Conservation (phyloP, 2,113 vertebrate genomes). For the Leptosomus discolor region DNA sequence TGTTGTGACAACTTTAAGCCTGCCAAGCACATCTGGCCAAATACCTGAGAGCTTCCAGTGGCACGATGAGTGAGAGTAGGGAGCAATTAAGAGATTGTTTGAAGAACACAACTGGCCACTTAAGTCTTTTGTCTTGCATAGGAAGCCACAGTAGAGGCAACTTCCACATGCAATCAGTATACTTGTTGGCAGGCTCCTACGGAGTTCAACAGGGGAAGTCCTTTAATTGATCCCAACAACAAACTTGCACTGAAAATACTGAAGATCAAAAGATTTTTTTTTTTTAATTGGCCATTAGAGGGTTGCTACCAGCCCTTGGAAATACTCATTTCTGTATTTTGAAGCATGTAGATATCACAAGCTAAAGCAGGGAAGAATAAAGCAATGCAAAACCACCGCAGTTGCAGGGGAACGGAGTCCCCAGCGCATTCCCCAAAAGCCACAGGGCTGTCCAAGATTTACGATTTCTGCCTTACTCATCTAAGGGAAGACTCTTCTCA, state of each 20-base stretch:
- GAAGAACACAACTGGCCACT: not conserved
- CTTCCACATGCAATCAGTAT: not conserved
- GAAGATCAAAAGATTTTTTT: not conserved
- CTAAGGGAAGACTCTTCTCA: not conserved
- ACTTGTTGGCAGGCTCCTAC: not conserved
- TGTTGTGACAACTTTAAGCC: not conserved
- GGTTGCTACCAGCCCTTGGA: not conserved
- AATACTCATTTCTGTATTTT: not conserved
- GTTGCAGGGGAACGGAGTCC: not conserved
- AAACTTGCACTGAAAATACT: not conserved
- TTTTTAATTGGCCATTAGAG: not conserved
- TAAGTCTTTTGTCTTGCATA: not conserved
- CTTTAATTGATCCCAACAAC: not conserved
- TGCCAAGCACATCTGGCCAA: not conserved
- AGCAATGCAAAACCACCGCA: not conserved
- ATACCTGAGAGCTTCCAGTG: not conserved
- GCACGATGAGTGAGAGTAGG: not conserved
- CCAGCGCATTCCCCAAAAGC: not conserved
- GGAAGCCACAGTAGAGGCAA: not conserved
- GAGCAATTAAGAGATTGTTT: not conserved
- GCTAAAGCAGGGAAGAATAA: not conserved
- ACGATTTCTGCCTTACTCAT: not conserved
- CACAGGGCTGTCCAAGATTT: not conserved
- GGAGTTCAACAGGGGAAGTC: not conserved
- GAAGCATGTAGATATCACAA: not conserved